Percentiles rank a stretch among this genome's conserved stretches.
These are phyloP conservation scores for Sylvilagus bachmani DNA, from an alignment of 2,113 vertebrate species.

Conservation along the genomic window DNA sequence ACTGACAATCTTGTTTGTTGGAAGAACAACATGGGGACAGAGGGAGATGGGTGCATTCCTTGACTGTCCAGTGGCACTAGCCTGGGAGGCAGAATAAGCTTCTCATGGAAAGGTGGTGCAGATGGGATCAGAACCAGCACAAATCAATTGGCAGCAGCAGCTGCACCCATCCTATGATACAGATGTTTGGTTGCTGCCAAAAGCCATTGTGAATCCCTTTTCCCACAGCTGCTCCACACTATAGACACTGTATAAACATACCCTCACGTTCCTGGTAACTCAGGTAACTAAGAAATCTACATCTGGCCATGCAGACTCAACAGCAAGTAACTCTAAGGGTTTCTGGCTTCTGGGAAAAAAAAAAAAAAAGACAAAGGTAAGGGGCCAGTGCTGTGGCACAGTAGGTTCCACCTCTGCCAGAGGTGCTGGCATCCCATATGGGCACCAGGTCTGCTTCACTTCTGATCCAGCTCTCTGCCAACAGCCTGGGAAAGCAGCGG, in stretches of 20 bases:
- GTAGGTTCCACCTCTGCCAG: no score
- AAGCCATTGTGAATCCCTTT: neutral
- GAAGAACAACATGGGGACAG: neutral
- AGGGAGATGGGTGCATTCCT: neutral
- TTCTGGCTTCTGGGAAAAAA: neutral
- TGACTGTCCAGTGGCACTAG: neutral
- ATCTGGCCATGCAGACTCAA: neutral
- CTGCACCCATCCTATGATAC: neutral
- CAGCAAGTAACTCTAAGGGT: neutral
- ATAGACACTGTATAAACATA: neutral
- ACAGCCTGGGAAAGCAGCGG: no score
- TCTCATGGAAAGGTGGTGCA: neutral
- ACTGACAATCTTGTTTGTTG: conserved; percentile 12
- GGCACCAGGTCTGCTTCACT: no score
- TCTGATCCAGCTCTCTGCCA: no score
- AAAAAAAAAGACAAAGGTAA: neutral
- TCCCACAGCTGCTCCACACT: neutral
- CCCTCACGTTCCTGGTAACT: neutral
- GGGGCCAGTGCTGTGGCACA: no score
- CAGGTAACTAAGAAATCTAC: neutral
- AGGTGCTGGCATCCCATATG: no score
- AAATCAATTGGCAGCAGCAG: neutral
- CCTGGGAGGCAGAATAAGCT: neutral
- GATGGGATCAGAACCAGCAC: neutral
- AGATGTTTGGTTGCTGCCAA: neutral